These are phyloP conservation scores for Blomia tropicalis DNA, from an alignment of 2,888 invertebrate genomes.

Conservation along the genomic window DNA sequence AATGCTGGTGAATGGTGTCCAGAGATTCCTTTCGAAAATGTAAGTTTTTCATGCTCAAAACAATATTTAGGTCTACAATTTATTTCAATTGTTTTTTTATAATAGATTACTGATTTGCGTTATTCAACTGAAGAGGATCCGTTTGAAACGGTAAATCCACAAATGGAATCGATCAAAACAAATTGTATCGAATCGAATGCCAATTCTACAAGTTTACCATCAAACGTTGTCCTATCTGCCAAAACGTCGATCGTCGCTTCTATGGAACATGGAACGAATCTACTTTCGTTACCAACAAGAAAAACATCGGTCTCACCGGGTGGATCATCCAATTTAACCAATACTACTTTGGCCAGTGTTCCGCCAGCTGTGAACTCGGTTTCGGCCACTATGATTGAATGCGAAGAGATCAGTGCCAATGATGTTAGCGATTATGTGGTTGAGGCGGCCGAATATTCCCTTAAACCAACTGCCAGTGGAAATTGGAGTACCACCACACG, in stretches of 20 bases:
- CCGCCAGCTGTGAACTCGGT: background rate
- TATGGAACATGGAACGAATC: background rate
- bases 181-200: constrained; percentile 20
- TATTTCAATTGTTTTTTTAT: background rate
- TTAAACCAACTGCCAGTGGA: background rate
- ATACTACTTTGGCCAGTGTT: background rate
- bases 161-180: background rate
- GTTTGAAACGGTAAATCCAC: constrained; percentile 12
- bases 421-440: constrained; percentile 30
- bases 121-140: constrained; percentile 30
- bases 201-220: no score
- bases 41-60: constrained; percentile 35
- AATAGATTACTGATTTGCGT: constrained; percentile 28
- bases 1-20: constrained; percentile 60
- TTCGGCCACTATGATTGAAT: constrained; percentile 11
- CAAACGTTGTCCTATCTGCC: no score
- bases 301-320: background rate
- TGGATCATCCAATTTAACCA: background rate
- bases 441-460: constrained; percentile 31
- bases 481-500: background rate
- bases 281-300: background rate
- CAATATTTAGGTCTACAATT: background rate
- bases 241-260: background rate
- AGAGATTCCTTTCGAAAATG: constrained; percentile 79
- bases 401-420: constrained; percentile 13